Base-by-base conservation (phyloP, 2,797 vertebrate genomes). In the Lithobates pipiens region DNA sequence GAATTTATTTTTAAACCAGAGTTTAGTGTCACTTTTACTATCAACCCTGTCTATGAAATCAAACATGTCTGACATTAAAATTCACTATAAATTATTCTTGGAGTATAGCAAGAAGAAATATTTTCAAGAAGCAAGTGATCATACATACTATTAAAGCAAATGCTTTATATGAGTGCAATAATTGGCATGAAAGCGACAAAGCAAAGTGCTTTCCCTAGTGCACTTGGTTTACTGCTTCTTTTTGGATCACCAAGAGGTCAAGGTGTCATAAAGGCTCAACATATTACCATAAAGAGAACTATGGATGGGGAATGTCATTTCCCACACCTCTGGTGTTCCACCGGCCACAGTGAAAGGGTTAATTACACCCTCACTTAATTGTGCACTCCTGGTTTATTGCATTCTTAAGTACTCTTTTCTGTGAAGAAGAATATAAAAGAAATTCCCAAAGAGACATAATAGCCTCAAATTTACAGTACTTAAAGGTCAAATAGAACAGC, bases 381-480 rank as follows among this genome's bases (percentile, higher is more conserved):
- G 75, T 79, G 46, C 46, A 15, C 76, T 84, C 34, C 65, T 75
- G 75, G 71, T 83, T 84, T 82, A 82, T 86, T 83, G 80, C 75
- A 83, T 74, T 86, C 63, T 83, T 84, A 83, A 84, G 81, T 78
- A 80, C 81, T 80, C 67, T 70, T 80, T 70, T 79, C 42, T 83
- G 81, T 68, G 80, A 86, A 86, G 36, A 71, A 83, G 76, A 84
- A 80, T 70, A 84, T 79, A 87, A 87, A 73, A 78, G 73, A 84
- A 73, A 87, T 80, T 87, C 71, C 71, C 70, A 80, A 83, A 71
- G 81, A 84, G 71, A 70, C 81, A 87, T 84, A 87, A 87, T 83
- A 84, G 86, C 80, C 71, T 80, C 46, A 84, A 79, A 83, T 80
- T 83, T 86, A 83, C 85, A 82, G 80, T 82, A 77, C 75, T 83